Conservation (phyloP, 2,797 vertebrate genomes). For the Esox lucius region DNA sequence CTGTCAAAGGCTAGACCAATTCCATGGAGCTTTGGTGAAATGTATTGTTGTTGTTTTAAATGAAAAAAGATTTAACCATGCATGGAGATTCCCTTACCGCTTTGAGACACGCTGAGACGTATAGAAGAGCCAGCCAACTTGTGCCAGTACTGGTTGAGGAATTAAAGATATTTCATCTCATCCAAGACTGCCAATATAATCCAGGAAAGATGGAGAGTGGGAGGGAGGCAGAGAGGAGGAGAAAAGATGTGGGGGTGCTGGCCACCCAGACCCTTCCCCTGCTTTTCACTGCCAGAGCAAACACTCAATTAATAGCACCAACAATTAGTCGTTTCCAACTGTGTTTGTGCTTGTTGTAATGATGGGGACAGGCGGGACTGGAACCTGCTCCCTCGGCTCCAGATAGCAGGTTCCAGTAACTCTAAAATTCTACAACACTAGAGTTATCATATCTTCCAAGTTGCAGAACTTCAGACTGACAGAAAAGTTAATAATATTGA, state of each 20-base stretch:
- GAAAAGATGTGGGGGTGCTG: not conserved
- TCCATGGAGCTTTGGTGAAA: slow-evolving; percentile 13
- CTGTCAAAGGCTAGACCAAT: not conserved
- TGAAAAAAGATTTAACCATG: not conserved
- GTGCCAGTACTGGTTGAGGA: no score
- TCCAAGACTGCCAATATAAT: no score
- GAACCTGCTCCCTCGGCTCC: no score
- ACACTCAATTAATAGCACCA: not conserved
- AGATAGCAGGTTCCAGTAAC: no score
- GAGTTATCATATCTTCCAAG: no score
- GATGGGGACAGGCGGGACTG: not conserved
- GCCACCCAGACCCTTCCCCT: not conserved
- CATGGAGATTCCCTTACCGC: slow-evolving; percentile 7
- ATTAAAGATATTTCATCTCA: no score
- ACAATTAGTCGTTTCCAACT: not conserved
- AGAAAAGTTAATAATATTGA: no score
- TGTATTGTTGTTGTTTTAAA: slow-evolving; percentile 10
- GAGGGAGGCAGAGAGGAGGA: no score
- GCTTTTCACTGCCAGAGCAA: not conserved
- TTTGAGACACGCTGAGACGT: slow-evolving; percentile 19
- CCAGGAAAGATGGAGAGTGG: no score
- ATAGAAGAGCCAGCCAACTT: no score
- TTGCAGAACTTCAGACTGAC: no score
- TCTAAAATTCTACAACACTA: no score
- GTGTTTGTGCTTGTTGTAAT: not conserved